Base-by-base conservation (phyloP, 1,140 invertebrate species). In the Camponotus pennsylvanicus region DNA sequence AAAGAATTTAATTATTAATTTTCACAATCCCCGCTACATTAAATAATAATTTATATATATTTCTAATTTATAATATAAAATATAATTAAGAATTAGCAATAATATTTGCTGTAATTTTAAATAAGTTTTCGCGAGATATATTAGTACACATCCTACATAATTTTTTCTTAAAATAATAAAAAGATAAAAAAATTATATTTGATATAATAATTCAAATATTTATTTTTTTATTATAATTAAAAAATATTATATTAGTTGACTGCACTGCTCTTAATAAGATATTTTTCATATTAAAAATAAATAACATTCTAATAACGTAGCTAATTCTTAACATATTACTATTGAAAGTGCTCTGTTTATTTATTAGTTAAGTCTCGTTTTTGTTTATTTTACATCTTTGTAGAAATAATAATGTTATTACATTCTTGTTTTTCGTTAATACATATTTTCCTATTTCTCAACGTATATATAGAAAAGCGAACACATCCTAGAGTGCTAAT, bases 351-450 rank as follows among this genome's bases (percentile, higher is more conserved):
- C 13, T 11, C 42, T 66, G 27, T 55, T 40, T 70, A 21, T 6
- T 2, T 5, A 11, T 71, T 42, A 45, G 57, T 42, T 70, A 71
- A 15, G 15, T 69, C 42, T n/a, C 5, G 27, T 27, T 27, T 27
- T 79, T 34, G 32, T 13, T 77, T 1, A 9, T 8, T 42, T 80
- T 57, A 37, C 63, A 32, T 55, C 18, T 57, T 0, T 32, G 6
- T 63, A 34, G n/a, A 83, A 83, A 49, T 34, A 73, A 59, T 40
- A 45, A 1, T 15, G 13, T 73, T 63, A 42, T 1, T 69, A 27
- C 27, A 52, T 64, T 69, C n/a, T 32, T 6, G 13, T n/a, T 40
- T 40, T 8, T 27, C 15, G 18, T 61, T 42, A 59, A 71, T 42
- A 69, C 5, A 15, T 27, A 21, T 37, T 21, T 70, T 9, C 37